Evolutionary conservation across 2,113 vertebrate species (phyloP).

Genomic region (Ivindomyrus marchei): DNA sequence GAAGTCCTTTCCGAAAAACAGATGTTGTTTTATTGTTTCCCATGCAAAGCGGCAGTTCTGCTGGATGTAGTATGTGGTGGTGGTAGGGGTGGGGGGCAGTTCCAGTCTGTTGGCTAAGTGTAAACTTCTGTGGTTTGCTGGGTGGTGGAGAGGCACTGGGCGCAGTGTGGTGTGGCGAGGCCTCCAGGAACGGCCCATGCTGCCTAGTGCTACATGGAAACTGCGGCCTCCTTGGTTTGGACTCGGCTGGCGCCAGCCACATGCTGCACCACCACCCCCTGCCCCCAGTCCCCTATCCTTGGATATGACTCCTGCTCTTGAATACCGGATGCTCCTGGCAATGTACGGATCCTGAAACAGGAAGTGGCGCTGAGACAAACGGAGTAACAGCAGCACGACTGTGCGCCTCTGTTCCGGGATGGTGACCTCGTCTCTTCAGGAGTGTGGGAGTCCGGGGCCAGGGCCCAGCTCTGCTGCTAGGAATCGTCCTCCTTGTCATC

Average conservation of each 20-base stretch:
- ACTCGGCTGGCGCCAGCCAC: slow-evolving; percentile 25
- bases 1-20: slow-evolving; percentile 47
- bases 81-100: slow-evolving; percentile 8
- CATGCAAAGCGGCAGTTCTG: slow-evolving; percentile 32
- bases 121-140: slow-evolving; percentile 31
- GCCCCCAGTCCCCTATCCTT: slow-evolving; percentile 17
- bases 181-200: slow-evolving; percentile 23
- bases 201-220: slow-evolving; percentile 30
- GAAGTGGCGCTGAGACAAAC: neutral
- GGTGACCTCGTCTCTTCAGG: neutral
- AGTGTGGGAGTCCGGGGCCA: neutral
- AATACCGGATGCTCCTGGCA: slow-evolving; percentile 10
- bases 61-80: slow-evolving; percentile 18
- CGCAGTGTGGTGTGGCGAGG: neutral
- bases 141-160: slow-evolving; percentile 1
- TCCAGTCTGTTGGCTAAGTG: slow-evolving; percentile 21
- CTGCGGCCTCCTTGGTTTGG: slow-evolving; percentile 34
- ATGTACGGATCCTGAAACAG: neutral
- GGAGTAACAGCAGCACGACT: neutral
- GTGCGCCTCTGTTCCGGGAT: neutral
- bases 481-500: neutral
- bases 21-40: slow-evolving; percentile 51
- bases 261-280: slow-evolving; percentile 20
- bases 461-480: neutral
- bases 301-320: neutral